phyloP scores from a whole-genome alignment of 2,113 vertebrate species.

The Paramormyrops kingsleyae region DNA sequence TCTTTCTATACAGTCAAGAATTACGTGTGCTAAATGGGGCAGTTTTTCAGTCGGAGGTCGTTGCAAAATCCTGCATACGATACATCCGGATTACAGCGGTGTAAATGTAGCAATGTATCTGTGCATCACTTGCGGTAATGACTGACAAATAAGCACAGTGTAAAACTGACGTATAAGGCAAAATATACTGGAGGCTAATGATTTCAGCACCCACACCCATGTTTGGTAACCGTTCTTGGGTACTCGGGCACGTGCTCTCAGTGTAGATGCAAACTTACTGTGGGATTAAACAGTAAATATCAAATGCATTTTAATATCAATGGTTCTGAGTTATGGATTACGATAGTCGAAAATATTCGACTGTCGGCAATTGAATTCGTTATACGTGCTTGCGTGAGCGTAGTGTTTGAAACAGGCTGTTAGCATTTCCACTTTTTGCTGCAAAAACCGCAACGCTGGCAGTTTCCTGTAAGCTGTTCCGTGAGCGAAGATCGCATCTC shows the following conservation, averaged over 20 bases:
- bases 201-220: not conserved
- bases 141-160: not conserved
- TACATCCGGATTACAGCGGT: not conserved
- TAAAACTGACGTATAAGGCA: not conserved
- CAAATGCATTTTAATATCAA: not conserved
- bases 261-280: not conserved
- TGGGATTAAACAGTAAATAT: not conserved
- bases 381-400: not conserved
- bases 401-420: not conserved
- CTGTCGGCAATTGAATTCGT: not conserved
- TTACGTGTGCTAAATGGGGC: not conserved
- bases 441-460: not conserved
- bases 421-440: not conserved
- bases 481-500: not conserved
- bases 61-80: not conserved
- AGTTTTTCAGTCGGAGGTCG: not conserved
- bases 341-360: not conserved
- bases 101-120: not conserved
- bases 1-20: not conserved
- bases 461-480: not conserved
- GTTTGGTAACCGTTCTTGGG: not conserved
- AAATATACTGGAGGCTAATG: not conserved
- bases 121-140: not conserved
- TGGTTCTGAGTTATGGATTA: not conserved
- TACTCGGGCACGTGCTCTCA: not conserved